Conservation (phyloP, 2,113 vertebrate species). For the Neomonachus schauinslandi region DNA sequence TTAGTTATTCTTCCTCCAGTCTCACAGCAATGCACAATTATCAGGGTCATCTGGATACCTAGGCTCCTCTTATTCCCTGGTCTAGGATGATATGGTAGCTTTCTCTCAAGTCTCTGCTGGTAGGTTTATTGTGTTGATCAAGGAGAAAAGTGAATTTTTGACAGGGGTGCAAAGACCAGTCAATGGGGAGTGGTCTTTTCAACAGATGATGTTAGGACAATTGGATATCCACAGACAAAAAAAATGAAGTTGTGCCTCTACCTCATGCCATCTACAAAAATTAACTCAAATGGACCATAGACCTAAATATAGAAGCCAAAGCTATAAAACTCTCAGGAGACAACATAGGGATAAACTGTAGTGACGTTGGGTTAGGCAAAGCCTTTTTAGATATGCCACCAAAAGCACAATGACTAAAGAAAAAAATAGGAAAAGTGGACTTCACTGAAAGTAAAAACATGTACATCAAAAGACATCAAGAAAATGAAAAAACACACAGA, state of each 20-base stretch:
- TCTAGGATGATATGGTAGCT: not conserved
- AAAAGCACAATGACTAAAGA: not conserved
- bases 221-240: not conserved
- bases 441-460: constrained; percentile 7
- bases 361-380: not conserved
- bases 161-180: not conserved
- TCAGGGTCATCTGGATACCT: not conserved
- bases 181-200: not conserved
- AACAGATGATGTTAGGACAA: not conserved
- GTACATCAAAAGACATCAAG: not conserved
- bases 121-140: not conserved
- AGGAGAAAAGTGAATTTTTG: not conserved
- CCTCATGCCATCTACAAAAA: not conserved
- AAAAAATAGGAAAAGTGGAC: not conserved
- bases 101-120: not conserved
- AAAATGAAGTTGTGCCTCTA: not conserved
- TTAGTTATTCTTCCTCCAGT: not conserved
- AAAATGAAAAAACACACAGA: not conserved
- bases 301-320: not conserved
- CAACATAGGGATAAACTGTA: not conserved
- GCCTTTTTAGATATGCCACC: not conserved
- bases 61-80: not conserved
- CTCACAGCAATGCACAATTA: not conserved
- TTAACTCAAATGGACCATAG: not conserved
- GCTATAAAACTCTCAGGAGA: not conserved